Evolutionary conservation across 2,797 vertebrate genomes (phyloP).

Genomic region (Mormyrus hasselquistii): DNA sequence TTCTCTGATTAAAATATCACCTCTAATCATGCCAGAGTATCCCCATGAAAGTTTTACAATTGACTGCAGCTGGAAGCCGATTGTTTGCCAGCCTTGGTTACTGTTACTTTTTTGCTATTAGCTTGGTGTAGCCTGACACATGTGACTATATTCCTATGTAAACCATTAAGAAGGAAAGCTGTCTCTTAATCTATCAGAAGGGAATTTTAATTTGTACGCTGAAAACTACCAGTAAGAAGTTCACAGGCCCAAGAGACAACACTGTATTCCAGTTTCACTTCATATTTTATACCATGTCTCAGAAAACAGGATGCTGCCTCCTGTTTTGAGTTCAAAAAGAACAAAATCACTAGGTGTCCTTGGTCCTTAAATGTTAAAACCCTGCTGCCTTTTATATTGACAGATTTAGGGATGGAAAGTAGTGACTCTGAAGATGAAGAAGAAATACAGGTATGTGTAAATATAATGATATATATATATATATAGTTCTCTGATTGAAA

Average conservation of each 20-base stretch:
- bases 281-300: background rate
- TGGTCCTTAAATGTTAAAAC: background rate
- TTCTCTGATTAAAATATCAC: background rate
- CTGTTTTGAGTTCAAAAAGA: background rate
- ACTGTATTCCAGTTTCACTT: conserved; percentile 3
- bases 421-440: conserved; percentile 49
- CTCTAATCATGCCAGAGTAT: background rate
- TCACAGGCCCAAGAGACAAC: background rate
- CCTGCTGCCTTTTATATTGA: background rate
- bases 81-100: background rate
- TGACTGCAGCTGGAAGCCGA: background rate
- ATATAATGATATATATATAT: background rate
- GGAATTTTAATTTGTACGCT: background rate
- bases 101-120: background rate
- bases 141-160: background rate
- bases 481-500: too few relatives aligned
- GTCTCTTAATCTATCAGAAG: background rate
- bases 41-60: background rate
- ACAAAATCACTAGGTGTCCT: background rate
- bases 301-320: background rate
- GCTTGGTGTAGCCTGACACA: background rate
- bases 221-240: background rate
- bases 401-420: conserved; percentile 52
- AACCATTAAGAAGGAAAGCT: background rate
- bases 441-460: conserved; percentile 53